These are phyloP conservation scores for Protobothrops flavoviridis DNA, from an alignment of 2,113 vertebrate genomes.

Conservation along the genomic window DNA sequence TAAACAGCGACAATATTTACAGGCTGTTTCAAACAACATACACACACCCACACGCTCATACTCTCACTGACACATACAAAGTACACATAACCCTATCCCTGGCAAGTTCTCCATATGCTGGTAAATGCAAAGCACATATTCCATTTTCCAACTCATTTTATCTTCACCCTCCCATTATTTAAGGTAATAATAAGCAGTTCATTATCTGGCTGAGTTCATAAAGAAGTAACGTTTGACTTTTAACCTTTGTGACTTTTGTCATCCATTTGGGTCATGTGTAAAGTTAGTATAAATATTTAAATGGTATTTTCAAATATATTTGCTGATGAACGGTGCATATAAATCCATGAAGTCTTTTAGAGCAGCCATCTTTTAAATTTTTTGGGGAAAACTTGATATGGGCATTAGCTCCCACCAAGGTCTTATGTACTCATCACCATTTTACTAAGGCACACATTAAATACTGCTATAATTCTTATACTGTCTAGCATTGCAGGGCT, in stretches of 20 bases:
- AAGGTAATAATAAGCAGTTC: conserved; percentile 57
- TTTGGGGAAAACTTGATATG: conserved; percentile 24
- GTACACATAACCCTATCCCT: conserved; percentile 65
- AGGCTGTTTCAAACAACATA: conserved; percentile 68
- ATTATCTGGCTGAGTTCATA: conserved; percentile 16
- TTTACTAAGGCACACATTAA: conserved; percentile 70
- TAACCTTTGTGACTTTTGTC: conserved; percentile 17
- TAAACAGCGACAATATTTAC: conserved; percentile 80
- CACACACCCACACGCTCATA: conserved; percentile 63
- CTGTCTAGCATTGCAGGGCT: conserved; percentile 45
- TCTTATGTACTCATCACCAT: conserved; percentile 50
- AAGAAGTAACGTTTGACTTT: conserved; percentile 29
- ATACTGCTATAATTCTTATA: conserved; percentile 40
- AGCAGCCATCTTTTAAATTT: conserved; percentile 63
- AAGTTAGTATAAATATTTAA: conserved; percentile 47
- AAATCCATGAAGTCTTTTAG: conserved; percentile 53
- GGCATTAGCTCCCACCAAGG: conserved; percentile 47
- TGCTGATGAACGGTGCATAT: conserved; percentile 32
- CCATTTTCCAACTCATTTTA: background rate
- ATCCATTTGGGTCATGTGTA: conserved; percentile 36
- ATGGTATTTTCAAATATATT: conserved; percentile 37
- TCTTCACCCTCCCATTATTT: conserved; percentile 26
- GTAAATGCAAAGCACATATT: conserved; percentile 63
- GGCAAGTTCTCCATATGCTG: conserved; percentile 71
- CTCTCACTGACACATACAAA: conserved; percentile 63